Conservation (phyloP, 2,113 vertebrate genomes). For the Struthidea cinerea region DNA sequence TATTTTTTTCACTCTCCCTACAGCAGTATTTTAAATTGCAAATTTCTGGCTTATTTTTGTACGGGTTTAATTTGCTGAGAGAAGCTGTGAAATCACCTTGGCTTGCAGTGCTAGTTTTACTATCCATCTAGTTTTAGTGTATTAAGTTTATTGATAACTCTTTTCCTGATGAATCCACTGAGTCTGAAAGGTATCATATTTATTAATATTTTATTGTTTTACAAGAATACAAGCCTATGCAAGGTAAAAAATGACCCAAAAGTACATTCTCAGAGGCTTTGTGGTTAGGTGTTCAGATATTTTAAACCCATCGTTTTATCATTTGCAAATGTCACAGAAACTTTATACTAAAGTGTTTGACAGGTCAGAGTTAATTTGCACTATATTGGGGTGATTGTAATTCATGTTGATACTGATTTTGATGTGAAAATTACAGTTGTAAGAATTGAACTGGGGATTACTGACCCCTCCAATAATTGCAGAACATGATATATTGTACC, state of each 20-base stretch:
- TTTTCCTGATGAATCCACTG: not conserved
- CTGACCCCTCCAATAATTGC: not conserved
- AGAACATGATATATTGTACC: not conserved
- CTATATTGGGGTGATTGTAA: not conserved
- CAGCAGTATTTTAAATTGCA: not conserved
- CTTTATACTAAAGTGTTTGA: not conserved
- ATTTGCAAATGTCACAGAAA: not conserved
- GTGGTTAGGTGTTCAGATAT: not conserved
- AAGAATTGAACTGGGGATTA: not conserved
- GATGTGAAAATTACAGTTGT: not conserved
- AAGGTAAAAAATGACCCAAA: not conserved
- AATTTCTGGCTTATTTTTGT: not conserved
- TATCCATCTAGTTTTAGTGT: not conserved
- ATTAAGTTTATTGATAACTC: not conserved
- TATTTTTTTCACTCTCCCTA: not conserved
- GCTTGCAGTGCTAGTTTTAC: not conserved
- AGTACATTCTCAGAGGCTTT: not conserved
- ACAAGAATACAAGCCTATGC: not conserved
- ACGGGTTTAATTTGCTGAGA: not conserved
- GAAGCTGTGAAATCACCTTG: not conserved
- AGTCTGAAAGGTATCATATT: not conserved
- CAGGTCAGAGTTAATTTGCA: not conserved
- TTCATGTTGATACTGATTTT: not conserved
- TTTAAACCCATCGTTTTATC: not conserved
- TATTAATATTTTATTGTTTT: not conserved